Conservation (phyloP, 2,888 invertebrate genomes). For the Lordiphosa andalusiaca region DNA sequence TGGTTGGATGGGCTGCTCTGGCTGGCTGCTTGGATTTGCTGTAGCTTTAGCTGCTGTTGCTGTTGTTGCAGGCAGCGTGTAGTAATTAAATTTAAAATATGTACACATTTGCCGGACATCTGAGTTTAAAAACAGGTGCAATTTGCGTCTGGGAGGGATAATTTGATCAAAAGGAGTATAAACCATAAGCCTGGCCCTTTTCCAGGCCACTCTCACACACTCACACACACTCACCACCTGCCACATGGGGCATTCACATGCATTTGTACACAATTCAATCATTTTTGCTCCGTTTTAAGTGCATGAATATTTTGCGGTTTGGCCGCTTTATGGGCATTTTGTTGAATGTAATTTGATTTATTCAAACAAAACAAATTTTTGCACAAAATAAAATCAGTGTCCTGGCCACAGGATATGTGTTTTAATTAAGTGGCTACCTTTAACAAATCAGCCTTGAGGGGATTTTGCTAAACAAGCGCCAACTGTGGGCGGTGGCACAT, state of each 20-base stretch:
- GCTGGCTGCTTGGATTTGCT: conserved; percentile 48
- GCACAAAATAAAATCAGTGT: conserved; percentile 24
- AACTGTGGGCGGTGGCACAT: conserved; percentile 21
- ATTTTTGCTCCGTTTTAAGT: conserved; percentile 65
- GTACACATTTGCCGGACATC: conserved; percentile 52
- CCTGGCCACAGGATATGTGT: conserved; percentile 38
- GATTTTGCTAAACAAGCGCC: too few species aligned
- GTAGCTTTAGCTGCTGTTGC: conserved; percentile 40
- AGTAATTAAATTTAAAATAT: conserved; percentile 72
- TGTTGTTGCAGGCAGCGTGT: conserved; percentile 40
- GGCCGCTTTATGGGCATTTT: conserved; percentile 68
- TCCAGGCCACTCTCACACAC: conserved; percentile 11
- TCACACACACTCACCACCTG: conserved; percentile 13
- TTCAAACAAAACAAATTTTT: conserved; percentile 20
- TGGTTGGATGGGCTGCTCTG: conserved; percentile 28
- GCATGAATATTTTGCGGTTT: conserved; percentile 67
- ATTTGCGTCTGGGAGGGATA: conserved; percentile 37
- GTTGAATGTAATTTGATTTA: conserved; percentile 69
- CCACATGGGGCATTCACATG: too few species aligned
- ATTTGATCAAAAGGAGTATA: conserved; percentile 58
- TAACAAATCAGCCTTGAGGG: conserved; percentile 19
- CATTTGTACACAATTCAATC: conserved; percentile 61
- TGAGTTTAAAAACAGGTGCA: conserved; percentile 59
- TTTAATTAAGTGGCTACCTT: conserved; percentile 58
- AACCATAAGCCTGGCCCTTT: conserved; percentile 26